Percentiles rank a stretch among this genome's conserved stretches.
phyloP scores from a whole-genome alignment of 2,797 vertebrate genomes.

The Otolemur crassicaudatus region DNA sequence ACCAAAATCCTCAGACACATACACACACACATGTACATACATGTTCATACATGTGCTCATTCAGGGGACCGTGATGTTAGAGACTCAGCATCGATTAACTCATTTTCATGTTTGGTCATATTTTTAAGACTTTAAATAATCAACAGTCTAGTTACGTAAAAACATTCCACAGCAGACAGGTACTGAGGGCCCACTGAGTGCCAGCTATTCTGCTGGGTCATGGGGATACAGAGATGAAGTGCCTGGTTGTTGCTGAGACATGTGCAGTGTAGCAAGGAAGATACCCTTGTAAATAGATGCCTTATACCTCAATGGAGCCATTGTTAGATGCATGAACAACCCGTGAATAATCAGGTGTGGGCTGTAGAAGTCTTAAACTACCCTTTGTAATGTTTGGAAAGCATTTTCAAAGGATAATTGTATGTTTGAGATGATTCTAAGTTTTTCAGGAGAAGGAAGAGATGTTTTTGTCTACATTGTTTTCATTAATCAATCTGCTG shows the following conservation, averaged over 20 bases:
- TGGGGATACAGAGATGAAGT: background rate
- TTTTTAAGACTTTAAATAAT: conserved; percentile 4
- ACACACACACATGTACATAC: background rate
- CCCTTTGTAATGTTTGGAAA: background rate
- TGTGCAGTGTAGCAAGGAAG: background rate
- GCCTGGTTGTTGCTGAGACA: background rate
- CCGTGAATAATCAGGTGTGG: background rate
- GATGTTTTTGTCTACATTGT: background rate
- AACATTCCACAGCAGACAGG: background rate
- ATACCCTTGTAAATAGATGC: background rate
- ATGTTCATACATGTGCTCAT: background rate
- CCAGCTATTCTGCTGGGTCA: background rate
- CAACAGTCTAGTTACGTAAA: background rate
- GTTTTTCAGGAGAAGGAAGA: conserved; percentile 2
- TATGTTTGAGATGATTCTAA: background rate
- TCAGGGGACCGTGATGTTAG: background rate
- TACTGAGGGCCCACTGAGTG: background rate
- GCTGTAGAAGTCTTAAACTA: background rate
- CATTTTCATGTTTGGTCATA: background rate
- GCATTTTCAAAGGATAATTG: background rate
- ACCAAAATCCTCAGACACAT: background rate
- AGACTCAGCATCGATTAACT: background rate
- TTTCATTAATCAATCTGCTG: background rate
- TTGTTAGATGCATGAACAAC: rapidly evolving
- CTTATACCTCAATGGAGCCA: background rate